phyloP scores from a whole-genome alignment of 1,140 invertebrate genomes.

The Oryctes rhinoceros region DNA sequence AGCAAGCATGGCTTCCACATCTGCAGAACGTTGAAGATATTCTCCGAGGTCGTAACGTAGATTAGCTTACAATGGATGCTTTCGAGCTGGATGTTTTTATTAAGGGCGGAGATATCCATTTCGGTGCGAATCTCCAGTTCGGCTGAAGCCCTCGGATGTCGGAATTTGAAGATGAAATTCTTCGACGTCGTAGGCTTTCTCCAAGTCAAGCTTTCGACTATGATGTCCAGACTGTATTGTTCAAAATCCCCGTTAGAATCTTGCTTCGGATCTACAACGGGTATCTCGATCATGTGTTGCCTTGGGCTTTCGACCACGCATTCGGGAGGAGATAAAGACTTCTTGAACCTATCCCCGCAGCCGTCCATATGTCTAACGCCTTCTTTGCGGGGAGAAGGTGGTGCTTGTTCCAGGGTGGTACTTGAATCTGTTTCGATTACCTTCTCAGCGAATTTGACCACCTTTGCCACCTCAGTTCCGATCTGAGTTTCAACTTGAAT shows the following conservation, averaged over 20 bases:
- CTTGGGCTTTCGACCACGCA: slow-evolving; percentile 1
- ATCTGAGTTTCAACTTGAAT: not conserved
- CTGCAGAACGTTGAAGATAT: slow-evolving; percentile 60
- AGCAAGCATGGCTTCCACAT: slow-evolving; percentile 61
- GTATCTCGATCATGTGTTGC: not conserved
- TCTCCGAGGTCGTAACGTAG: slow-evolving; percentile 60
- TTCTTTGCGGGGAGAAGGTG: not conserved
- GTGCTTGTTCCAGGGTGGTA: not conserved
- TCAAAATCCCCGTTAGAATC: not conserved
- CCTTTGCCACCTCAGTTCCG: not conserved
- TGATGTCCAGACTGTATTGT: slow-evolving; percentile 41
- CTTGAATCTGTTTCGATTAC: not conserved
- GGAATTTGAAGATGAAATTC: slow-evolving; percentile 57
- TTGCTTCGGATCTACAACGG: not conserved
- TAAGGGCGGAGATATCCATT: slow-evolving; percentile 24
- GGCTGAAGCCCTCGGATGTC: slow-evolving; percentile 62
- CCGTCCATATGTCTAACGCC: not conserved
- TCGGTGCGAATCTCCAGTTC: slow-evolving; percentile 43
- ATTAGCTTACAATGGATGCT: slow-evolving; percentile 61
- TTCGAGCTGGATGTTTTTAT: slow-evolving; percentile 58
- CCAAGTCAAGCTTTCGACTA: slow-evolving; percentile 38
- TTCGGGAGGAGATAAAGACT: not conserved
- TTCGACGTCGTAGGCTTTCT: not conserved
- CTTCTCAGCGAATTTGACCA: slow-evolving; percentile 12
- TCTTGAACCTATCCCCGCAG: not conserved